Conservation (phyloP, 2,888 invertebrate species). For the Mythimna ferrago region DNA sequence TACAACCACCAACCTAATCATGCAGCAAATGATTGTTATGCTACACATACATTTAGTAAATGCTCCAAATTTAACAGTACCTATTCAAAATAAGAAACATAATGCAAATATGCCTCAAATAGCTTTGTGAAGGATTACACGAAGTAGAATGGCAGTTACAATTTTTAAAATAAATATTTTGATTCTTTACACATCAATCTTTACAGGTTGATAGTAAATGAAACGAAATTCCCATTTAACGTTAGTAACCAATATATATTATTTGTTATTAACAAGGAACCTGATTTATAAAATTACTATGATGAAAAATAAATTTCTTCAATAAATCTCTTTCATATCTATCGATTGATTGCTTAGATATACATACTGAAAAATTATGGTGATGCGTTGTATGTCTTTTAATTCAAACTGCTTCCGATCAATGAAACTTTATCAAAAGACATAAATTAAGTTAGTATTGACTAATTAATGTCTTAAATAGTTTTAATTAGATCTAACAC, state of each 20-base stretch:
- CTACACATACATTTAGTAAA: constrained; percentile 1
- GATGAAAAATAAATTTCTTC: not conserved
- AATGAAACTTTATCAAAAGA: not conserved
- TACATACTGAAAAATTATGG: not conserved
- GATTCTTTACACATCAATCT: not conserved
- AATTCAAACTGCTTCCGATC: not conserved
- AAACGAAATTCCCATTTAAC: not conserved
- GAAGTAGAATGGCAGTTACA: not conserved
- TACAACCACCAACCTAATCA: constrained; percentile 32
- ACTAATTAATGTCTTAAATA: not conserved
- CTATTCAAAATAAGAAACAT: not conserved
- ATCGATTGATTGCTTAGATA: no score
- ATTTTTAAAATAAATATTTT: not conserved
- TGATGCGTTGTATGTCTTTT: not conserved
- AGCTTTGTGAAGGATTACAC: not conserved
- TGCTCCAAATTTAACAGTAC: not conserved
- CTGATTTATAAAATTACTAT: no score
- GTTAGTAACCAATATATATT: not conserved
- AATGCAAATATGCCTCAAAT: not conserved
- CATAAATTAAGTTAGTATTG: not conserved
- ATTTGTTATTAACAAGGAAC: not conserved
- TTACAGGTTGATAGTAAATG: no score
- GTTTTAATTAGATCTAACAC: not conserved
- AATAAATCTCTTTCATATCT: not conserved
- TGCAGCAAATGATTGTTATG: constrained; percentile 4